These are phyloP conservation scores for Galeopterus variegatus DNA, from an alignment of 2,113 vertebrate species.

Conservation along the genomic window DNA sequence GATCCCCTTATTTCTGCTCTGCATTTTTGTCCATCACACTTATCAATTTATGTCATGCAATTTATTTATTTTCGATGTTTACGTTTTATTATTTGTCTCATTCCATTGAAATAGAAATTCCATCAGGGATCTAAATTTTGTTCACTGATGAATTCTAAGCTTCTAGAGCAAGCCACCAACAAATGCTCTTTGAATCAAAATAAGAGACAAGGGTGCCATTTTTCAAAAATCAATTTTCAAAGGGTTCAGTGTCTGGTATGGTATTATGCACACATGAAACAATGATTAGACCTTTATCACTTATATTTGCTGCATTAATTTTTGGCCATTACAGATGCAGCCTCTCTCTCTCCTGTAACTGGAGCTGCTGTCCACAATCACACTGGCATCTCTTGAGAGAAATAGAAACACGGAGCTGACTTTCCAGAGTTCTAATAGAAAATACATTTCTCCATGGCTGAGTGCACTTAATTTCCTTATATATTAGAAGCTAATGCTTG, in stretches of 20 bases:
- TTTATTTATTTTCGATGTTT: conserved; percentile 35
- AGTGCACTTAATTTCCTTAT: conserved; percentile 79
- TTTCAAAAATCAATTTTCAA: conserved; percentile 29
- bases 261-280: not conserved
- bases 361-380: not conserved
- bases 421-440: conserved; percentile 78
- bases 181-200: conserved; percentile 19
- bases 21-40: not conserved
- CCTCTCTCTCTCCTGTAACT: conserved; percentile 47
- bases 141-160: not conserved
- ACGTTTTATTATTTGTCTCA: not conserved
- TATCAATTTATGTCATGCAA: not conserved
- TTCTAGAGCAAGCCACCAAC: not conserved
- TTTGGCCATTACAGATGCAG: conserved; percentile 11
- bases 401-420: conserved; percentile 56
- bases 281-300: conserved; percentile 29
- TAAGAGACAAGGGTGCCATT: not conserved
- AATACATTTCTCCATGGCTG: conserved; percentile 70
- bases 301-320: conserved; percentile 65
- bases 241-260: not conserved
- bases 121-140: not conserved
- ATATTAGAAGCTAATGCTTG: conserved; percentile 77
- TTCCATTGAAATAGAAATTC: not conserved
- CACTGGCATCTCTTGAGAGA: conserved; percentile 68
- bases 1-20: not conserved